Evolutionary conservation across 2,888 invertebrate species (phyloP).

Genomic region (Dexiosoma caninum): DNA sequence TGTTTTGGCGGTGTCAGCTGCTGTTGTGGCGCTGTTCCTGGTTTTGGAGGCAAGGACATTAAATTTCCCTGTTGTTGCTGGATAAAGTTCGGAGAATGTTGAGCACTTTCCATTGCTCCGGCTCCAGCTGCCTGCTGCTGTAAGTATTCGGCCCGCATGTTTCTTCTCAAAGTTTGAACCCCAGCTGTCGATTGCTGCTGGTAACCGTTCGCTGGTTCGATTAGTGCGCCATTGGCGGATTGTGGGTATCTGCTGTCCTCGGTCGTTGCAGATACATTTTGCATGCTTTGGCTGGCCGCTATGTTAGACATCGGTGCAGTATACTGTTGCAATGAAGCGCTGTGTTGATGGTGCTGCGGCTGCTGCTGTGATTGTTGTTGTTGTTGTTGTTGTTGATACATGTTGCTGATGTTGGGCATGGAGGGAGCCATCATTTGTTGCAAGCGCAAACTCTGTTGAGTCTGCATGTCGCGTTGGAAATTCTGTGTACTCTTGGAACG

Average conservation of each 20-base stretch:
- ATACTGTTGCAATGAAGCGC: conserved; percentile 30
- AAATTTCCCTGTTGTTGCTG: conserved; percentile 75
- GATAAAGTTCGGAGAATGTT: conserved; percentile 77
- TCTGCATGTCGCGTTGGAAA: conserved; percentile 73
- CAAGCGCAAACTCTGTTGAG: conserved; percentile 74
- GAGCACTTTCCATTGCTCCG: conserved; percentile 53
- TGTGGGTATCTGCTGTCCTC: conserved; percentile 41
- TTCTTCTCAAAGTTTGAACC: conserved; percentile 67
- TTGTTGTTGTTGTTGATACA: conserved; percentile 71
- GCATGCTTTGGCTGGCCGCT: conserved; percentile 77
- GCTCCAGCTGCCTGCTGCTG: conserved; percentile 51
- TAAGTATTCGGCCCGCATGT: conserved; percentile 67
- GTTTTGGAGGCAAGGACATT: conserved; percentile 73
- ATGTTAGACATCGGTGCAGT: conserved; percentile 65
- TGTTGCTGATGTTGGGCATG: conserved; percentile 78
- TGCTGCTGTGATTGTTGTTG: conserved; percentile 67
- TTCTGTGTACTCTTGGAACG: conserved; percentile 73
- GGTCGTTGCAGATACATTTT: conserved; percentile 71
- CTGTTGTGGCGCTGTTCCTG: conserved; percentile 64
- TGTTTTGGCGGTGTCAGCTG: conserved; percentile 67
- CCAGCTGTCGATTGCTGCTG: conserved; percentile 67
- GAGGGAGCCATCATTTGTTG: conserved; percentile 78
- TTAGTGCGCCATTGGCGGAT: not conserved
- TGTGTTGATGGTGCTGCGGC: conserved; percentile 67
- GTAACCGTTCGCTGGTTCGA: conserved; percentile 46